These are phyloP conservation scores for Centruroides vittatus DNA, from an alignment of 1,140 invertebrate species.

Conservation along the genomic window DNA sequence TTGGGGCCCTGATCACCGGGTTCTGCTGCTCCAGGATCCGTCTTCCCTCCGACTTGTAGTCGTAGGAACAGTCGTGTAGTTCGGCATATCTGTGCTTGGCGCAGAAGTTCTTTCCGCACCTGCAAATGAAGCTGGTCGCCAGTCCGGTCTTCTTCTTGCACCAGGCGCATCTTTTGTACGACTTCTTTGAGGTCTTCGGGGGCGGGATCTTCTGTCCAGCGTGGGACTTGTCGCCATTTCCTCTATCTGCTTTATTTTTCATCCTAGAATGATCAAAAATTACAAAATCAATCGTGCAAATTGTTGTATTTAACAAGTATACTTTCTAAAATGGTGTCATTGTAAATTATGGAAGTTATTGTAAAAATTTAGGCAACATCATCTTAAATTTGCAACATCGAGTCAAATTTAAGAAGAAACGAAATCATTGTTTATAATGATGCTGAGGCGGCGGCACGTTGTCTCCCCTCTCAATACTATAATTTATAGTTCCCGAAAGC, in stretches of 20 bases:
- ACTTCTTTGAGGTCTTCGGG: conserved; percentile 16
- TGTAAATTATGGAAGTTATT: too few species aligned
- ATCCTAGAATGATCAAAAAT: too few species aligned
- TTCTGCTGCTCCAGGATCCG: conserved; percentile 45
- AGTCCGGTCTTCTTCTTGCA: conserved; percentile 55
- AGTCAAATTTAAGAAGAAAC: too few species aligned
- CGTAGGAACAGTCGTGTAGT: conserved; percentile 57
- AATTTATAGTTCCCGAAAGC: too few species aligned
- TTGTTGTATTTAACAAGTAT: too few species aligned
- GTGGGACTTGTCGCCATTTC: not conserved
- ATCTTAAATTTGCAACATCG: too few species aligned
- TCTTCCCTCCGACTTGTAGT: conserved; percentile 57
- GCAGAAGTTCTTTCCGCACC: conserved; percentile 56
- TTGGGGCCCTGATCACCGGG: conserved; percentile 50
- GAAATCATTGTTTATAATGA: too few species aligned
- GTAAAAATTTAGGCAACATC: too few species aligned
- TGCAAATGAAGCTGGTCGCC: conserved; percentile 53
- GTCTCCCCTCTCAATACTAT: too few species aligned
- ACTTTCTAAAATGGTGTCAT: too few species aligned
- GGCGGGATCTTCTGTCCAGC: conserved; percentile 7
- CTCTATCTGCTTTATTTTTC: not conserved
- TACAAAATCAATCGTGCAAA: too few species aligned
- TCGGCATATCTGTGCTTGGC: conserved; percentile 60
- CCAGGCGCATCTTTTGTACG: conserved; percentile 39
- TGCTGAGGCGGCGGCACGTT: too few species aligned